Base-by-base conservation (phyloP, 1,140 invertebrate genomes). In the Heterodera schachtii region DNA sequence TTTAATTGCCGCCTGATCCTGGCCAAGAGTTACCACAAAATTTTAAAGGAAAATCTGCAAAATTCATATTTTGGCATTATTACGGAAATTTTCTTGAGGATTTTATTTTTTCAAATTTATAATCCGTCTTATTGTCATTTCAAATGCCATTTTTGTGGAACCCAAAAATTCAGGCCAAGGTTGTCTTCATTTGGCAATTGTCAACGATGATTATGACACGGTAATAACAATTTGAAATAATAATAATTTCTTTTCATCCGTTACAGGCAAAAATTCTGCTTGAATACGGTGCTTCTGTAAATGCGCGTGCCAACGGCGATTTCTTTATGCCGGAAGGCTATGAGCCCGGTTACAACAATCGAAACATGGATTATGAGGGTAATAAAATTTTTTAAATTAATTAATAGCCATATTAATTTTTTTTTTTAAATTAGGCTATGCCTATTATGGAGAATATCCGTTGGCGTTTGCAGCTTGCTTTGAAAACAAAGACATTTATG, bases 401-500 rank as follows among this genome's bases (percentile, higher is more conserved):
- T 31, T 31, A 31, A 31, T 0, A 31, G 31, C 31, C 31, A 31
- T 31, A 71, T 81, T 3, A 49, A 82, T 19, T 77, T 60, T 64
- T 16, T 19, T 19, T 19, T 5, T n/a, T n/a, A n/a, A 11, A 82
- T 1, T 31, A 88, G 87, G 88, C n/a, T 90, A 88, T 73, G 87
- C 88, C 13, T 90, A 90, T 74, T 90, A 87, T 67, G 87, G 88
- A n/a, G 96, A 99, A 90, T 98, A 96, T 90, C 96, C 96, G 0
- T 91, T 98, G 41, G 94, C 96, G 0, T 98, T 97, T 95, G 95
- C 97, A 0, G 96, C 96, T 13, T 98, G 96, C 91, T 95, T 95
- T 88, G 95, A 95, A 67, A 96, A 98, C 90, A 95, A 97, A 90
- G 95, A 95, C 73, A 96, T 97, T n/a, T 99, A 98, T 90, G 98